Evolutionary conservation across 1,140 invertebrate species (phyloP), one percentile per base, ranked within the genome.

Genomic region (Stratiolaelaps scimitus): DNA sequence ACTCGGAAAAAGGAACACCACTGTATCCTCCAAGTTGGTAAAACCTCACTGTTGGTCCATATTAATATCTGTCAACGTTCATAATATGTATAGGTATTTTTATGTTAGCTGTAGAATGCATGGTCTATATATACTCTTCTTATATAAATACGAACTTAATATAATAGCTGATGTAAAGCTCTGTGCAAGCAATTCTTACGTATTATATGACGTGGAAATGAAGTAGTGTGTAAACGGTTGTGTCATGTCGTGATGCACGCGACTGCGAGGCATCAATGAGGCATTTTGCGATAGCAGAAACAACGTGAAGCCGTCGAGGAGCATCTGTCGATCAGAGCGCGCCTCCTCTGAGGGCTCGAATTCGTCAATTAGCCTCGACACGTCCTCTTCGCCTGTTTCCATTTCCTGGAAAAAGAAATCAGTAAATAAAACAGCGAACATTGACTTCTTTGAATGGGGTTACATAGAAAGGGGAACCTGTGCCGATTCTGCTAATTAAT

Each of bases 251-350:
- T 80, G 77, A 67, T 73, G 76, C 20, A 78, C 72, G 10, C 77
- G 74, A 28, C 73, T 72, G n/a, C 75, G 74, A 71, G 82, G 79
- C 72, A 83, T 83, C 47, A 82, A 74, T 71, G 80, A 78, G 74
- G 81, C 82, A 70, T 81, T 78, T 48, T 79, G 76, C 13, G 80
- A 82, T 64, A 82, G 71, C 15, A 83, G 75, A 70, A 79, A 84
- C 65, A 76, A 74, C 17, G 81, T 83, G 71, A 84, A 83, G 56
- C 81, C 82, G 74, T 83, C 82, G 66, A 84, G 80, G 29, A 81
- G 78, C 68, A 84, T 74, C 68, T 80, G 77, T 34, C 78, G 75
- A 70, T 79, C 78, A 67, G 73, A 72, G 64, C 75, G 74, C 0
- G 81, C 81, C 71, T 83, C 81, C 48, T 75, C 75, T 4, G 79